phyloP scores from a whole-genome alignment of 2,113 vertebrate genomes.

The Callaeas wilsoni region DNA sequence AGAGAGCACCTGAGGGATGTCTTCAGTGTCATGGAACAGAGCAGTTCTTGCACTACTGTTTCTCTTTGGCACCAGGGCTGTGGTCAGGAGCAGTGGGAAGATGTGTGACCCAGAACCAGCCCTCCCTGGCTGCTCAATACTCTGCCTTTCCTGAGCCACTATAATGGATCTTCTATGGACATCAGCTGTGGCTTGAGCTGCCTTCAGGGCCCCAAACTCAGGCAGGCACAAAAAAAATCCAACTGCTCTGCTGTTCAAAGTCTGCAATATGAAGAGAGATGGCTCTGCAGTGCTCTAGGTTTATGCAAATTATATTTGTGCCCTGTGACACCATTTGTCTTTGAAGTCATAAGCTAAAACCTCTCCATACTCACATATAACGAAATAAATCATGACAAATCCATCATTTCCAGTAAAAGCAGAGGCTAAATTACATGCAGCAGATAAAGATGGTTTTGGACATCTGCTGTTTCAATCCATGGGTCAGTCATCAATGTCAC shows the following conservation, averaged over 20 bases:
- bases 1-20: not conserved
- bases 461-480: not conserved
- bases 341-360: slow-evolving; percentile 17
- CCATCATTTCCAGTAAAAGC: not conserved
- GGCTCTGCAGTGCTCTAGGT: not conserved
- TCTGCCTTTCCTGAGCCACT: not conserved
- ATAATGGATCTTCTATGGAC: not conserved
- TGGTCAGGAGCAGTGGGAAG: not conserved
- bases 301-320: not conserved
- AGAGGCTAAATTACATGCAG: not conserved
- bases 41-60: not conserved
- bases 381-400: slow-evolving; percentile 1
- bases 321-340: not conserved
- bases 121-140: not conserved
- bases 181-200: not conserved
- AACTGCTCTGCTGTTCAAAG: not conserved
- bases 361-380: not conserved
- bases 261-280: not conserved
- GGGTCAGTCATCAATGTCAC: not conserved
- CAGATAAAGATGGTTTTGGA: slow-evolving; percentile 2
- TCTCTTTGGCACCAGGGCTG: not conserved
- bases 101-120: not conserved
- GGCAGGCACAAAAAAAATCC: not conserved
- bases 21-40: not conserved
- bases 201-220: not conserved